Evolutionary conservation across 2,888 invertebrate species (phyloP).

Genomic region (Cyclophora albipunctata): DNA sequence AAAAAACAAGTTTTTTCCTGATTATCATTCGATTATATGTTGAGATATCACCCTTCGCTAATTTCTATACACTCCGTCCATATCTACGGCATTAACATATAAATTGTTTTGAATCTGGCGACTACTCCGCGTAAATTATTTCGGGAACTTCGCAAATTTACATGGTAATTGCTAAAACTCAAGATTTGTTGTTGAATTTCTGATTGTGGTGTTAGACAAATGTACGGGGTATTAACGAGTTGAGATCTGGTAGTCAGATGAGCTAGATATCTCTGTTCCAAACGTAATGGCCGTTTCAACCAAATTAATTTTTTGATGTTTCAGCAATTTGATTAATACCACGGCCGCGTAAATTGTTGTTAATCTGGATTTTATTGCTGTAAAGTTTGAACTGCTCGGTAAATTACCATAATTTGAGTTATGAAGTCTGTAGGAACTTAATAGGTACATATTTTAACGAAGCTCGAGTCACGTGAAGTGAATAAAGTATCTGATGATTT

Average conservation of each 20-base stretch:
- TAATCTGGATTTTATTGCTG: too few species aligned
- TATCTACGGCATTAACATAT: slow-evolving; percentile 69
- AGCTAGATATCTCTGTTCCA: slow-evolving; percentile 29
- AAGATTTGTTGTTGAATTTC: slow-evolving; percentile 70
- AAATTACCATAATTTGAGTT: too few species aligned
- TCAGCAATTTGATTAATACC: neutral
- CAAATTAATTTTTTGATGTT: slow-evolving; percentile 15
- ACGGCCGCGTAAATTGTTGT: too few species aligned
- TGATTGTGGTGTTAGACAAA: slow-evolving; percentile 65
- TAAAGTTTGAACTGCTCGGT: neutral
- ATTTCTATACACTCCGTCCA: slow-evolving; percentile 38
- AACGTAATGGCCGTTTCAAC: slow-evolving; percentile 15
- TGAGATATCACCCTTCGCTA: too few species aligned
- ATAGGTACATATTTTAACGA: too few species aligned
- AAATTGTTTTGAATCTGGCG: slow-evolving; percentile 72
- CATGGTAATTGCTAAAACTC: slow-evolving; percentile 74
- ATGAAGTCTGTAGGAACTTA: neutral
- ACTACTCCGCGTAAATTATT: slow-evolving; percentile 72
- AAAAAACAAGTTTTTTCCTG: too few species aligned
- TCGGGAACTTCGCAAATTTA: slow-evolving; percentile 72
- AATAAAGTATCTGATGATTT: too few species aligned
- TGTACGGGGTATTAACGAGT: slow-evolving; percentile 53
- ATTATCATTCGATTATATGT: too few species aligned
- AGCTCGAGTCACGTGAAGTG: too few species aligned
- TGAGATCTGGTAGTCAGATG: slow-evolving; percentile 50